A percentile compares a stretch with the other conserved stretches of the same genome.
Evolutionary conservation across 1,140 invertebrate species (phyloP).

Genomic region (Tetranychus cinnabarinus): DNA sequence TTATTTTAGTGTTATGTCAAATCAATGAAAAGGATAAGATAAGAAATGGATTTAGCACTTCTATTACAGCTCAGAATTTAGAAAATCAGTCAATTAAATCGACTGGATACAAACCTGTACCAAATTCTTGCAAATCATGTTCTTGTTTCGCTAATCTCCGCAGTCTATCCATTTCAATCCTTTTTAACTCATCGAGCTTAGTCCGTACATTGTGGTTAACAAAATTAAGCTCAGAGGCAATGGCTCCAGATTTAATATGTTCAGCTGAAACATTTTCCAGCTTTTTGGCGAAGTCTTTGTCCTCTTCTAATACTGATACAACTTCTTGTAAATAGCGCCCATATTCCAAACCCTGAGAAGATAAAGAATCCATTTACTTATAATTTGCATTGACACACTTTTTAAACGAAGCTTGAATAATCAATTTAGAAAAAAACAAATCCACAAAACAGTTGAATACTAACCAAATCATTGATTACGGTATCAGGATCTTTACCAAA

Average conservation of each 20-base stretch:
- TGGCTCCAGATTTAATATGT: conserved; percentile 61
- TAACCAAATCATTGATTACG: too few relatives aligned
- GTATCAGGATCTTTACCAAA: too few relatives aligned
- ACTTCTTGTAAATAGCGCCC: conserved; percentile 65
- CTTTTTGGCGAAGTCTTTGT: conserved; percentile 52
- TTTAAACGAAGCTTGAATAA: too few relatives aligned
- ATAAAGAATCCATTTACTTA: too few relatives aligned
- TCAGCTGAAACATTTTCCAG: conserved; percentile 50
- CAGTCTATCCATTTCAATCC: conserved; percentile 55
- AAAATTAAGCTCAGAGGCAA: conserved; percentile 68
- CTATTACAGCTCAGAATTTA: too few relatives aligned
- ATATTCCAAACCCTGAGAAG: conserved; percentile 36
- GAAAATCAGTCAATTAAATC: too few relatives aligned
- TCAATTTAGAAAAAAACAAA: too few relatives aligned
- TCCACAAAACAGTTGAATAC: too few relatives aligned
- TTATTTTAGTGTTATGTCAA: not conserved
- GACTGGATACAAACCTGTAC: not conserved
- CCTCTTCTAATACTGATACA: conserved; percentile 53
- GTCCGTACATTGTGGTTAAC: conserved; percentile 62
- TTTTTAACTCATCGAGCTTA: conserved; percentile 80
- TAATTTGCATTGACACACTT: too few relatives aligned
- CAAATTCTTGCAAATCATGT: conserved; percentile 23
- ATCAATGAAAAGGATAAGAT: too few relatives aligned
- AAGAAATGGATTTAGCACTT: too few relatives aligned
- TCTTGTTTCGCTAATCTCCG: conserved; percentile 40